These are phyloP conservation scores for Arizona elegans DNA, from an alignment of 2,113 vertebrate genomes.

Conservation along the genomic window DNA sequence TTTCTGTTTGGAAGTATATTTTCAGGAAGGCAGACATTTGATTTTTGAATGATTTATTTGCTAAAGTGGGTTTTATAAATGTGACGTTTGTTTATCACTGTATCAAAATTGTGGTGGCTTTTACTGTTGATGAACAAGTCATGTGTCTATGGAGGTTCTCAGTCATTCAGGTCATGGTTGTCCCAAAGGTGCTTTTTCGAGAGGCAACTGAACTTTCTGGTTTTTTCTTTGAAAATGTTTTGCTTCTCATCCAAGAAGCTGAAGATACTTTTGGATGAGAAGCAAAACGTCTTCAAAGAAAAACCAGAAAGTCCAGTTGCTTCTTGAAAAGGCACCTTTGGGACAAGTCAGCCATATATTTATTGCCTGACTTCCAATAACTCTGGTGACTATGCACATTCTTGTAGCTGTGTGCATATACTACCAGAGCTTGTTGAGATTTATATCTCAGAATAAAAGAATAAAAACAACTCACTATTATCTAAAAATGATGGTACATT, in stretches of 20 bases:
- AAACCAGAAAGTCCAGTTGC: no score
- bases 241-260: no score
- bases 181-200: no score
- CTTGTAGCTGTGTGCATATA: neutral
- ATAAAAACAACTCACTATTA: constrained; percentile 60
- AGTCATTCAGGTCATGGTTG: no score
- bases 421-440: constrained; percentile 1
- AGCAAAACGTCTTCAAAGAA: no score
- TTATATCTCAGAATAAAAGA: constrained; percentile 41
- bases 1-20: neutral
- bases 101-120: neutral
- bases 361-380: neutral
- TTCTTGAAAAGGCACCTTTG: no score
- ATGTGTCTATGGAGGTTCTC: neutral
- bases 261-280: no score
- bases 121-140: neutral
- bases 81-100: neutral
- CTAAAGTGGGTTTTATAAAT: neutral
- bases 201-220: no score
- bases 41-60: neutral
- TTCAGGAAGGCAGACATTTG: neutral
- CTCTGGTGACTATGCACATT: neutral
- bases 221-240: no score
- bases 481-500: constrained; percentile 62
- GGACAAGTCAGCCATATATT: no score